Conservation (phyloP, 2,888 invertebrate genomes). For the Nomada goodeniana region DNA sequence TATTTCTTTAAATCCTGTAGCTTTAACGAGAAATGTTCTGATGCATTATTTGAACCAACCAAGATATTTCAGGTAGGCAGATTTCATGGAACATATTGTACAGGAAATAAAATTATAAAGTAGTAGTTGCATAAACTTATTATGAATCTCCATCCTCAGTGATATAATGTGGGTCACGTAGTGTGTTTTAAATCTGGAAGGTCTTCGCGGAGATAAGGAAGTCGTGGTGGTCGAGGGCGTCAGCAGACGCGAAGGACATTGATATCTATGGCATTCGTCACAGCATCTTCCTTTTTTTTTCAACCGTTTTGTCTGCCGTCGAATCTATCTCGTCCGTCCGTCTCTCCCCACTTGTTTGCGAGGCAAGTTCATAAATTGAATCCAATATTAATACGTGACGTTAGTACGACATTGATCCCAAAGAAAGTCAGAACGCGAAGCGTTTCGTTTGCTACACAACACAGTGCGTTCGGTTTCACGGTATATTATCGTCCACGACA, state of each 20-base stretch:
- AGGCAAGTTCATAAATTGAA: conserved; percentile 68
- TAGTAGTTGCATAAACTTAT: no score
- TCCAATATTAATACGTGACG: conserved; percentile 13
- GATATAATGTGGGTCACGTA: conserved; percentile 23
- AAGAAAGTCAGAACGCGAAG: background rate
- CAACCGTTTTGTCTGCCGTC: conserved; percentile 2
- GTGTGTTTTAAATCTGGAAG: conserved; percentile 24
- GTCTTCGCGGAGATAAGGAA: conserved; percentile 51
- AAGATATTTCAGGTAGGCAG: no score
- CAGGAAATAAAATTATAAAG: no score
- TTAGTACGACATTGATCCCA: conserved; percentile 43
- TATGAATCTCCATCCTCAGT: no score
- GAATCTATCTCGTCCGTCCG: background rate
- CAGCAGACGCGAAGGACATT: conserved; percentile 47
- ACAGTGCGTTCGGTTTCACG: background rate
- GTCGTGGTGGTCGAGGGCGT: conserved; percentile 62
- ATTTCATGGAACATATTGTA: background rate
- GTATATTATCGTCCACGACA: background rate
- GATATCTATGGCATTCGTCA: conserved; percentile 52
- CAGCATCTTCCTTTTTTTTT: conserved; percentile 1
- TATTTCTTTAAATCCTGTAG: no score
- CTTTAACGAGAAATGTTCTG: no score
- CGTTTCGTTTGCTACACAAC: background rate
- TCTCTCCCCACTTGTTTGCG: conserved; percentile 30
- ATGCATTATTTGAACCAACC: no score